Evolutionary conservation across 1,140 invertebrate genomes (phyloP), one percentile per base, ranked within the genome.

Genomic region (Lasaia peninsularis): DNA sequence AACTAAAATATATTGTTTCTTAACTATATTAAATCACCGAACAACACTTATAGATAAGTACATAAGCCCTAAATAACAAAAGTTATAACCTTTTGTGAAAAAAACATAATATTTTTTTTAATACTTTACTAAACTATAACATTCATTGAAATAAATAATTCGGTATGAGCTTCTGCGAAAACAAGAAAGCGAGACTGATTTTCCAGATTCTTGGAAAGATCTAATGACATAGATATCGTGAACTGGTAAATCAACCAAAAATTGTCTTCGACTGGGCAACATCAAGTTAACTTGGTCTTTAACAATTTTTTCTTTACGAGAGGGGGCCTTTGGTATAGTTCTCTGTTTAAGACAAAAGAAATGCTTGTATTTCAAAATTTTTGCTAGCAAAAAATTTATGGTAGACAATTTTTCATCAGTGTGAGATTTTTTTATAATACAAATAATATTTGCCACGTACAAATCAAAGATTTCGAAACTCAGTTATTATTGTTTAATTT

Each of bases 41-140:
- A 52, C 50, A 52, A 52, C 50, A 52, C 12, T 52, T 51, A 51
- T 0, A 21, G 49, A 51, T 52, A 52, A 32, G 50, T 52, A 52
- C n/a, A 31, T 52, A 52, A 52, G 50, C 32, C 28, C 7, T 52
- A 52, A 51, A 52, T 52, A 52, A 52, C 24, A 52, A 52, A 52
- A 52, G 24, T 52, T 14, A 52, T 52, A 52, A 33, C 6, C 50
- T 14, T 52, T 52, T 52, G n/a, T 32, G 50, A 8, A 28, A 51
- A 51, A 51, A 51, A 51, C 49, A 51, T 12, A 31, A 51, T n/a
- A n/a, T n/a, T n/a, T n/a, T n/a, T n/a, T n/a, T n/a, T n/a, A n/a
- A n/a, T n/a, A n/a, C n/a, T n/a, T n/a, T n/a, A 51, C 49, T n/a
- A 31, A 51, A 12, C 24, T 51, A 32, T 28, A 28, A 31, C 12